These are phyloP conservation scores for Tenthredo notha DNA, from an alignment of 2,888 invertebrate species.

Conservation along the genomic window DNA sequence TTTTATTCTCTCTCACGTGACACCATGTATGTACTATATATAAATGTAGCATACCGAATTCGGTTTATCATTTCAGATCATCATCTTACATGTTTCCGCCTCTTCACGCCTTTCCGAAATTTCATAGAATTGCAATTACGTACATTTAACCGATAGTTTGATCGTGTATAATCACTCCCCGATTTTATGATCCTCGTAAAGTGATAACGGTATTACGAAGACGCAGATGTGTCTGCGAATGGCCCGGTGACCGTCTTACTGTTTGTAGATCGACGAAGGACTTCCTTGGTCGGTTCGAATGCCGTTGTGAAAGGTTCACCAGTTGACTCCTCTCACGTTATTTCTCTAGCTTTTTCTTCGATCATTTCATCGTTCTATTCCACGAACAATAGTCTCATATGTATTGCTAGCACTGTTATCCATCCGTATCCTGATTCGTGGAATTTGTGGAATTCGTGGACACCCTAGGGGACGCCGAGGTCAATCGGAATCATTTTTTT, in stretches of 20 bases:
- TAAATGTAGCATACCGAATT: neutral
- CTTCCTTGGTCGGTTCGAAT: slow-evolving; percentile 23
- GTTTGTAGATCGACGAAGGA: slow-evolving; percentile 44
- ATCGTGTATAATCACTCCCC: neutral
- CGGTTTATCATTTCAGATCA: neutral
- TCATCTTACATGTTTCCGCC: neutral
- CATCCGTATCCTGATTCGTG: slow-evolving; percentile 16
- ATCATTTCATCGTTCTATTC: slow-evolving; percentile 29
- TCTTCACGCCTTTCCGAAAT: neutral
- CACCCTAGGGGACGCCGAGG: slow-evolving; percentile 42
- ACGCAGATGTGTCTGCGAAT: slow-evolving; percentile 7
- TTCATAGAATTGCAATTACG: slow-evolving; percentile 18
- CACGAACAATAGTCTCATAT: slow-evolving; percentile 25
- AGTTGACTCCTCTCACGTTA: neutral
- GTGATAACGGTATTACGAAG: slow-evolving; percentile 39
- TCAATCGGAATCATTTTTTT: slow-evolving; percentile 48
- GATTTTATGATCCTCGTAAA: slow-evolving; percentile 21
- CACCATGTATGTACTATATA: neutral
- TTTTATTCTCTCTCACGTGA: slow-evolving; percentile 42
- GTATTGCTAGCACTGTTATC: slow-evolving; percentile 40
- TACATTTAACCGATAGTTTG: slow-evolving; percentile 23
- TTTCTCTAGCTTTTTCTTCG: neutral
- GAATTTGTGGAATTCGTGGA: slow-evolving; percentile 37
- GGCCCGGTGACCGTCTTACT: slow-evolving; percentile 34
- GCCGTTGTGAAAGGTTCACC: slow-evolving; percentile 42